Evolutionary conservation across 2,797 vertebrate genomes (phyloP), one percentile per base, ranked within the genome.

Genomic region (Lophius americanus): DNA sequence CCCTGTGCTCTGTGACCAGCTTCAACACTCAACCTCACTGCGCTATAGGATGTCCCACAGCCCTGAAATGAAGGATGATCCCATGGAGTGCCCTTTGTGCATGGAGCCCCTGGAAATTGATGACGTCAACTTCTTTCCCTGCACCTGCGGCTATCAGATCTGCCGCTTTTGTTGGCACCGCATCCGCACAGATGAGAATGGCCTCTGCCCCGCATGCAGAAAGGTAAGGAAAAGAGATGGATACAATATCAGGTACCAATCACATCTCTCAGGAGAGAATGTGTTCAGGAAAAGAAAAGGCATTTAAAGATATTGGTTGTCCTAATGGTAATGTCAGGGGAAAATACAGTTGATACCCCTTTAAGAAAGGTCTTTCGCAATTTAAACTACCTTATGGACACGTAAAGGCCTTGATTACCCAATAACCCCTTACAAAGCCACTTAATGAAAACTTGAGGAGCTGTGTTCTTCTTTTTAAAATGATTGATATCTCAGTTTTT

Each of bases 151-250:
- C 89, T 99, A 99, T 90, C 98, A 99, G 93, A 99, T 99, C 82
- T 99, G 98, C 91, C 96, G 98, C 85, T 99, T 99, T 92, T 99
- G 98, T 94, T 99, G 98, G 98, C 98, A 99, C 86, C 95, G 98
- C 90, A 99, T 99, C 87, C 97, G 98, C 90, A 99, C 98, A 94
- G 98, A 99, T 79, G 98, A 99, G 92, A 99, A 99, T 61, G 98
- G 98, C 78, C 98, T 99, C 85, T 99, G 98, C 90, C 98, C 98
- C 75, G 98, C 98, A 85, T 99, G 98, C 92, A 97, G 98, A 96
- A 99, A 99, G 96, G 98, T 98, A 92, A 92, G 85, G 42, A 9
- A n/a, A 43, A 9, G 32, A 33, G 13, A 52, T 38, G 4, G 38
- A 41, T 35, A 0, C 0, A 0, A 52, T 55, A 9, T 36, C 13